These are phyloP conservation scores for Chloroclystis v-ata DNA, from an alignment of 2,888 invertebrate genomes.

Conservation along the genomic window DNA sequence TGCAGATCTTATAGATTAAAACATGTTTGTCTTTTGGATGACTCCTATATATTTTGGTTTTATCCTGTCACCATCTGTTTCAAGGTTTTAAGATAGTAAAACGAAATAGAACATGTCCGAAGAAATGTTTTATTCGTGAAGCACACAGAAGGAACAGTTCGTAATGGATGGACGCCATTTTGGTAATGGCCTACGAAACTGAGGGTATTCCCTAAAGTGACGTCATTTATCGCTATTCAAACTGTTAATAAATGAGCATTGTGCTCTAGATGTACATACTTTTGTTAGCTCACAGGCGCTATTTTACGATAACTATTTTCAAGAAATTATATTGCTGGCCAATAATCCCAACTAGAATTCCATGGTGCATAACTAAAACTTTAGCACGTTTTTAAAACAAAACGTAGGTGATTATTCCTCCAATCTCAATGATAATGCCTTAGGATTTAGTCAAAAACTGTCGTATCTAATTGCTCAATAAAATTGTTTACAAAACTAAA, in stretches of 20 bases:
- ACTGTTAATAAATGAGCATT: conserved; percentile 11
- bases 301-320: no score
- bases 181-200: conserved; percentile 10
- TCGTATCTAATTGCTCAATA: no score
- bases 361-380: no score
- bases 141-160: conserved; percentile 4
- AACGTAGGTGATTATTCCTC: no score
- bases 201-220: conserved; percentile 8
- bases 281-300: not conserved
- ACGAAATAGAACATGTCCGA: conserved; percentile 2
- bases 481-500: no score
- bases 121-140: conserved; percentile 14
- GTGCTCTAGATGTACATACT: not conserved
- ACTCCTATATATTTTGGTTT: no score
- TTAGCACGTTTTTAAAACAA: no score
- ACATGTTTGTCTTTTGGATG: not conserved
- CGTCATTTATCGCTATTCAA: conserved; percentile 10
- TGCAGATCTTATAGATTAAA: no score
- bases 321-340: no score
- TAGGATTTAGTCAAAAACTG: no score
- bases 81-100: conserved; percentile 1
- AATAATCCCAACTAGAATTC: no score
- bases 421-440: no score
- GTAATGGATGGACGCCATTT: conserved; percentile 13
- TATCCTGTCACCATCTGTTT: not conserved